A percentile compares a stretch with the other conserved stretches of the same genome.
phyloP scores from a whole-genome alignment of 2,797 vertebrate species.

The Myripristis murdjan region DNA sequence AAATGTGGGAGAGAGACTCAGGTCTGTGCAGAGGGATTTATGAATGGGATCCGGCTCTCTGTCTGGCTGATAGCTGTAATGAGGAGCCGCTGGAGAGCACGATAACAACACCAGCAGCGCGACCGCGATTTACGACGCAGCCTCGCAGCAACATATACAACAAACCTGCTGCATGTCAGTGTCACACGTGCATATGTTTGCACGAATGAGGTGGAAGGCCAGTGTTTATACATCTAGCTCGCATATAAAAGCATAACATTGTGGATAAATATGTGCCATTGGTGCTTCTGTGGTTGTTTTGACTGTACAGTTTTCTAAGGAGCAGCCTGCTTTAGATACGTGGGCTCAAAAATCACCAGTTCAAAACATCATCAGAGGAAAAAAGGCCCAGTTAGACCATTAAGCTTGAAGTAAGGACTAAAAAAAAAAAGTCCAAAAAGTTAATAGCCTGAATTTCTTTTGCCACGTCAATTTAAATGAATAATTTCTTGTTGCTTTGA shows the following conservation, averaged over 20 bases:
- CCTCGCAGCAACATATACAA: not conserved
- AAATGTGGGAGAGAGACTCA: slow-evolving; percentile 2
- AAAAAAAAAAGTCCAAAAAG: too few species aligned
- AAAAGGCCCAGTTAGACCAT: too few species aligned
- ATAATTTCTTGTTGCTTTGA: too few species aligned
- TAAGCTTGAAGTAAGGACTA: too few species aligned
- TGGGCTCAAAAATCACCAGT: too few species aligned
- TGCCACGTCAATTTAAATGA: too few species aligned
- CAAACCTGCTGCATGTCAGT: not conserved
- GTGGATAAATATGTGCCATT: too few species aligned
- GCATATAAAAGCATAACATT: not conserved
- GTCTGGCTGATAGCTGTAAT: not conserved
- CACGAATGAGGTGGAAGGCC: not conserved
- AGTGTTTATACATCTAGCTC: not conserved
- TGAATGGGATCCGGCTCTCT: not conserved
- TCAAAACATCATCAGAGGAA: too few species aligned
- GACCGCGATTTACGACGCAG: not conserved
- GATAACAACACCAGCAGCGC: not conserved
- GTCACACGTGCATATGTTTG: not conserved
- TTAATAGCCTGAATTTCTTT: too few species aligned
- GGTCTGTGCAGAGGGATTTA: not conserved
- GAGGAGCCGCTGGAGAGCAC: not conserved
- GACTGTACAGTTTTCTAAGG: too few species aligned
- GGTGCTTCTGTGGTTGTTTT: too few species aligned
- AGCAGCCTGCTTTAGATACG: too few species aligned